Conservation (phyloP, 2,113 vertebrate genomes). For the Alouatta palliata region DNA sequence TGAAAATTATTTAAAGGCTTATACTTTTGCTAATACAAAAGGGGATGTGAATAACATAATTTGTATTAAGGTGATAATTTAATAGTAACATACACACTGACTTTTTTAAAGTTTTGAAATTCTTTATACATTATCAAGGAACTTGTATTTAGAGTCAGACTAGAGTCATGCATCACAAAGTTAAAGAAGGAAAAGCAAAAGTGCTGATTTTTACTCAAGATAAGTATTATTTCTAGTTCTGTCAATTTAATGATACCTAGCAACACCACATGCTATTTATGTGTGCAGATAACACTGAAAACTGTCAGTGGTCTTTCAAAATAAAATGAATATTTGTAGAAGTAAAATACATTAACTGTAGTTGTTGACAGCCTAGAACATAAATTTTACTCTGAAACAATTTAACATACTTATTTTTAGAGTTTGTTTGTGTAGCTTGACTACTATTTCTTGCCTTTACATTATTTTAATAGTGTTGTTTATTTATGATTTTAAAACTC, state of each 20-base stretch:
- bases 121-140: neutral
- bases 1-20: neutral
- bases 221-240: neutral
- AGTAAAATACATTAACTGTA: neutral
- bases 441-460: neutral
- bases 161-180: neutral
- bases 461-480: neutral
- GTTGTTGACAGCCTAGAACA: neutral
- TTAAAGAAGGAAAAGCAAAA: neutral
- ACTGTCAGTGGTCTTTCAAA: neutral
- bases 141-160: neutral
- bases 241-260: neutral
- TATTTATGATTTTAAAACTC: neutral
- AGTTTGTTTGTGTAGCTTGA: neutral
- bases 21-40: neutral
- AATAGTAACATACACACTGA: neutral
- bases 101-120: neutral
- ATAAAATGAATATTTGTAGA: neutral
- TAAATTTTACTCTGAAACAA: neutral
- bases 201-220: neutral
- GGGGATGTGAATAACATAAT: neutral
- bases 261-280: neutral
- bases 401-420: neutral
- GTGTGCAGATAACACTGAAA: neutral
- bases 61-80: neutral